phyloP scores from a whole-genome alignment of 2,113 vertebrate genomes.

The Colistium nudipinnis region DNA sequence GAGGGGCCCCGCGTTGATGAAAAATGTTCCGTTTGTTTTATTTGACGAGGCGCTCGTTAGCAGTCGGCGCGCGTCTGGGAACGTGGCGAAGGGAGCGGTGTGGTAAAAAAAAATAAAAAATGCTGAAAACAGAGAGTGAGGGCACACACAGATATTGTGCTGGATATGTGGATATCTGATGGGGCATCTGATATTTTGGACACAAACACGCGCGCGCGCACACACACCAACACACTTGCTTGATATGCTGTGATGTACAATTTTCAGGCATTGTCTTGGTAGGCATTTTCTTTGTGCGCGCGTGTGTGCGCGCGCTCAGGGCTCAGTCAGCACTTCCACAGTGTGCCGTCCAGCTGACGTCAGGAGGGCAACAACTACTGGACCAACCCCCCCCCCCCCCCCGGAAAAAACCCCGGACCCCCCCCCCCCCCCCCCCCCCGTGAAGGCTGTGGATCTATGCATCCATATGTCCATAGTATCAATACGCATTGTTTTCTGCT shows the following conservation, averaged over 20 bases:
- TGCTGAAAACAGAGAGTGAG: constrained; percentile 33
- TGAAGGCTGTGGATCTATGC: constrained; percentile 31
- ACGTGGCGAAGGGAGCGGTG: background rate
- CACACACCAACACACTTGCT: constrained; percentile 37
- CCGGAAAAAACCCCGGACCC: too few species aligned
- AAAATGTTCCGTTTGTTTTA: constrained; percentile 52
- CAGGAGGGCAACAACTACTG: constrained; percentile 61
- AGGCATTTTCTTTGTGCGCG: constrained; percentile 56
- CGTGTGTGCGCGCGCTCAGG: constrained; percentile 17
- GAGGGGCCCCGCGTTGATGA: constrained; percentile 41
- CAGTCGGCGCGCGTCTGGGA: constrained; percentile 26
- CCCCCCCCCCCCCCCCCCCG: too few species aligned
- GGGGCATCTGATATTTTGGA: constrained; percentile 49
- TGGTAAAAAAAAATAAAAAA: constrained; percentile 40
- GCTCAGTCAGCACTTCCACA: constrained; percentile 73
- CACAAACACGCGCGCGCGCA: constrained; percentile 13
- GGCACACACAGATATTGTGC: constrained; percentile 20
- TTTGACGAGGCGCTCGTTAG: constrained; percentile 58
- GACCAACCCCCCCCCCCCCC: too few species aligned
- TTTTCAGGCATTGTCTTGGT: constrained; percentile 66
- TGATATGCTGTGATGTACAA: constrained; percentile 70
- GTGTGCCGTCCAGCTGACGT: constrained; percentile 70
- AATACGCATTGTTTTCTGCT: background rate
- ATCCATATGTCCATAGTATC: constrained; percentile 41
- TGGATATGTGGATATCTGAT: constrained; percentile 50